Evolutionary conservation across 2,888 invertebrate species (phyloP).

Genomic region (Andrena haemorrhoa): DNA sequence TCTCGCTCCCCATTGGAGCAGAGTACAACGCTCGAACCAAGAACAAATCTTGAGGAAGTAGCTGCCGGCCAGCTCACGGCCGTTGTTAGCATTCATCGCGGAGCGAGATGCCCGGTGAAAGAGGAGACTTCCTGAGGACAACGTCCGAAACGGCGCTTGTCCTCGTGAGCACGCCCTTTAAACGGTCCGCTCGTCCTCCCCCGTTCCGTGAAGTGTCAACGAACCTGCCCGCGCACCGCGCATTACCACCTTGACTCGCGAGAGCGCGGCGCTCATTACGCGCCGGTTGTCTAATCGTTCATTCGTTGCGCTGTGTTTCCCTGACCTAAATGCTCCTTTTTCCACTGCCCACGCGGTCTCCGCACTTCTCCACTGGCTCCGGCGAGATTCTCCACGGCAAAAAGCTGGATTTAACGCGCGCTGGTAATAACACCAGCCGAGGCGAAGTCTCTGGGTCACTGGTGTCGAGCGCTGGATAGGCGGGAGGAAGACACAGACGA

Average conservation of each 20-base stretch:
- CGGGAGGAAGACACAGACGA: neutral
- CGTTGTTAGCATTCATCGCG: conserved; percentile 9
- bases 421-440: conserved; percentile 1
- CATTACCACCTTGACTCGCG: conserved; percentile 68
- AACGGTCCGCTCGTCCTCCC: conserved; percentile 11
- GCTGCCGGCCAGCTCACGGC: conserved; percentile 11
- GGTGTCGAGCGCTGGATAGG: neutral
- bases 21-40: neutral
- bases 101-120: neutral
- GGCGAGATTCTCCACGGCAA: conserved; percentile 45
- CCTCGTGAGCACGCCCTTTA: conserved; percentile 30
- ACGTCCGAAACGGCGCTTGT: conserved; percentile 33
- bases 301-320: conserved; percentile 69
- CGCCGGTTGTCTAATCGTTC: conserved; percentile 62
- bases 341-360: conserved; percentile 48
- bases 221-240: conserved; percentile 45
- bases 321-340: conserved; percentile 72
- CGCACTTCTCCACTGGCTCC: conserved; percentile 1
- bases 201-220: conserved; percentile 47
- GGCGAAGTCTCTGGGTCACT: conserved; percentile 3
- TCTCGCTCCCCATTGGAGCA: too few relatives aligned
- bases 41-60: neutral
- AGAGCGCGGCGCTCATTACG: conserved; percentile 45
- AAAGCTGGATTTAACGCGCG: conserved; percentile 43
- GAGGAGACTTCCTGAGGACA: conserved; percentile 18